Percentiles rank a stretch among this genome's conserved stretches.
Conservation (phyloP, 1,140 invertebrate species). For the Ridgeia piscesae region DNA sequence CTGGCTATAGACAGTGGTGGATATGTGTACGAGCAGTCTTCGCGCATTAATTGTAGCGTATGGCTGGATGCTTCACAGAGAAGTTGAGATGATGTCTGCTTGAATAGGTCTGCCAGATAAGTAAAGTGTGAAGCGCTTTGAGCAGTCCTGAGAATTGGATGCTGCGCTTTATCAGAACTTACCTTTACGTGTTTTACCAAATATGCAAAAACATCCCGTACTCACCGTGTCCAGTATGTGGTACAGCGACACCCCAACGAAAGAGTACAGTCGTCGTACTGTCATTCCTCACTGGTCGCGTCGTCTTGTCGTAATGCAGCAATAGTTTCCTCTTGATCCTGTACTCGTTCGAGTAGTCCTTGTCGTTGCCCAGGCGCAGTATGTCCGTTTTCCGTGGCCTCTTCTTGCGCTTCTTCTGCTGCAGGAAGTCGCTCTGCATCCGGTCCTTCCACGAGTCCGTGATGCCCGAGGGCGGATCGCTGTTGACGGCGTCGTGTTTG, state of each 20-base stretch:
- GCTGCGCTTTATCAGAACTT: too few species aligned
- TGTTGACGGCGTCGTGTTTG: not conserved
- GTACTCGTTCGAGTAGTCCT: slow-evolving; percentile 25
- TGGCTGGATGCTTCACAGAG: too few species aligned
- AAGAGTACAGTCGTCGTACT: slow-evolving; percentile 16
- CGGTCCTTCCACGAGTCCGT: not conserved
- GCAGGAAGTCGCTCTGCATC: slow-evolving; percentile 4
- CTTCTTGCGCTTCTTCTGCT: not conserved
- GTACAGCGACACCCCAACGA: slow-evolving; percentile 33
- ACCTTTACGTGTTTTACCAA: too few species aligned
- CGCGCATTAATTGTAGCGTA: too few species aligned
- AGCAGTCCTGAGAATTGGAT: too few species aligned
- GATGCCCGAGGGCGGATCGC: not conserved
- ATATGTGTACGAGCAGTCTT: too few species aligned
- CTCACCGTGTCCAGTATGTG: slow-evolving; percentile 37
- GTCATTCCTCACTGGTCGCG: slow-evolving; percentile 32
- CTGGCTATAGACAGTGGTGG: too few species aligned
- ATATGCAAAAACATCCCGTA: not conserved
- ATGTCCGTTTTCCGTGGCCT: not conserved
- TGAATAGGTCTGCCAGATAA: too few species aligned
- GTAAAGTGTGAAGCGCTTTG: too few species aligned
- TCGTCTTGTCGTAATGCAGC: slow-evolving; percentile 33
- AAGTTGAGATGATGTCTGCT: too few species aligned
- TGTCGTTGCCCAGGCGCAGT: not conserved
- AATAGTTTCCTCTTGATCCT: slow-evolving; percentile 25